These are phyloP conservation scores for Tachina grossa DNA, from an alignment of 2,888 invertebrate species.

Conservation along the genomic window DNA sequence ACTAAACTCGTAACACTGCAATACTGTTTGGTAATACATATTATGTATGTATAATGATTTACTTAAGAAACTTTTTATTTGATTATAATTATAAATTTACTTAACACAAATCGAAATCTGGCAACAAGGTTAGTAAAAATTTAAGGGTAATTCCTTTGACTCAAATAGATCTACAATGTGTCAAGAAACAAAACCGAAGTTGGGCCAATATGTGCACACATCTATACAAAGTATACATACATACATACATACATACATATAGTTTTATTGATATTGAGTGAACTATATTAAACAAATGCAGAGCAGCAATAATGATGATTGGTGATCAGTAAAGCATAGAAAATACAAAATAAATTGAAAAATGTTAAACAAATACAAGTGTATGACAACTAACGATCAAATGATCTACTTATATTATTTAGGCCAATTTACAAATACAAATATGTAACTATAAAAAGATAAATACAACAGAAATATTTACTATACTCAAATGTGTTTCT, in stretches of 20 bases:
- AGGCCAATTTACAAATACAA: conserved; percentile 44
- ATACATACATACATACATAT: neutral
- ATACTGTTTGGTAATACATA: too few species aligned
- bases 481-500: conserved; percentile 4
- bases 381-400: conserved; percentile 52
- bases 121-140: neutral
- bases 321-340: conserved; percentile 59
- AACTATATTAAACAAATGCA: conserved; percentile 52
- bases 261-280: conserved; percentile 25
- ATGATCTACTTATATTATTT: conserved; percentile 46
- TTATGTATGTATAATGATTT: too few species aligned
- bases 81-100: neutral
- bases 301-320: conserved; percentile 42
- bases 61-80: too few species aligned
- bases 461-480: neutral
- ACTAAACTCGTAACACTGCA: too few species aligned
- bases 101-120: neutral
- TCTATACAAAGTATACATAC: too few species aligned
- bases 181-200: conserved; percentile 15
- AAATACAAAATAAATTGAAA: conserved; percentile 38
- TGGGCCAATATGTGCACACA: conserved; percentile 14
- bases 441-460: conserved; percentile 2
- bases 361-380: conserved; percentile 48
- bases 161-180: neutral
- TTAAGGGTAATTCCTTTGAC: neutral